Conservation (phyloP, 1,140 invertebrate species). For the Polypedilum vanderplanki region DNA sequence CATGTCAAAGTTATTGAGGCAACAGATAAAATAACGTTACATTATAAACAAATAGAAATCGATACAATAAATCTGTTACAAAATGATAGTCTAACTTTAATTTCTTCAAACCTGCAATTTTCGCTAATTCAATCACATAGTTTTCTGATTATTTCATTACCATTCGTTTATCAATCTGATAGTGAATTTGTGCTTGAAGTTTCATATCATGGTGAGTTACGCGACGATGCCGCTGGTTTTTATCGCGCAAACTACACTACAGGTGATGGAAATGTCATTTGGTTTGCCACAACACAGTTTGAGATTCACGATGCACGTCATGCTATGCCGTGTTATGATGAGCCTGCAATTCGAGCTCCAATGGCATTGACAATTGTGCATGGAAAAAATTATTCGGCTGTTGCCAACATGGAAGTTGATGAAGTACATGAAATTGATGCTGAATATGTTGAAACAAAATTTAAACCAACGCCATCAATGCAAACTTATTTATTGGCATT, state of each 20-base stretch:
- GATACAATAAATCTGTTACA: background rate
- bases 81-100: background rate
- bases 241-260: background rate
- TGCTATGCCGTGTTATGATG: conserved; percentile 62
- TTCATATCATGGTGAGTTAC: background rate
- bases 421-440: background rate
- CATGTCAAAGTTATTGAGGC: background rate
- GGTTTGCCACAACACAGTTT: background rate
- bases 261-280: background rate
- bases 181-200: background rate
- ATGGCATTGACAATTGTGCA: background rate
- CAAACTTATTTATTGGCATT: conserved; percentile 65
- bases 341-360: conserved; percentile 64
- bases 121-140: background rate
- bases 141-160: background rate
- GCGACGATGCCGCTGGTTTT: background rate
- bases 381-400: background rate
- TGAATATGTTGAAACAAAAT: background rate
- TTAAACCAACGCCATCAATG: conserved; percentile 52
- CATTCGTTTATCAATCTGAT: background rate
- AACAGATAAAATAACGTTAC: background rate
- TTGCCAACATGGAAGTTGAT: background rate
- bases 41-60: background rate
- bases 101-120: background rate
- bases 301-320: background rate